Evolutionary conservation across 2,888 invertebrate species (phyloP).

Genomic region (Mesorhabditis sp.): DNA sequence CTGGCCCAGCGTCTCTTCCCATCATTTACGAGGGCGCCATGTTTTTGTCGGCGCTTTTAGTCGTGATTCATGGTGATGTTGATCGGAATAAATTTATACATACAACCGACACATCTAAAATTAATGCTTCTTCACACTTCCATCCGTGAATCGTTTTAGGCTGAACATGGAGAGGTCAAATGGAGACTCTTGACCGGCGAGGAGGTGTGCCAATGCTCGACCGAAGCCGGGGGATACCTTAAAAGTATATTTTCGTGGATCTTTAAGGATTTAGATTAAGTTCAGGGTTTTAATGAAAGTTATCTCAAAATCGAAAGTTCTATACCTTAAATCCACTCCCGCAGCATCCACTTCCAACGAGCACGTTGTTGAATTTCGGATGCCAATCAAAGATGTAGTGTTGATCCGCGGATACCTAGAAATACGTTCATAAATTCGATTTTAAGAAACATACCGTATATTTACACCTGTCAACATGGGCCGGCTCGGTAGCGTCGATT

Average conservation of each 20-base stretch:
- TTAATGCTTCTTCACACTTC: conserved; percentile 1
- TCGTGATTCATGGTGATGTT: too few species aligned
- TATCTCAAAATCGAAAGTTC: neutral
- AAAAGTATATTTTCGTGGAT: neutral
- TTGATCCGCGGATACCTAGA: conserved; percentile 32
- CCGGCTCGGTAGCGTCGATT: conserved; percentile 12
- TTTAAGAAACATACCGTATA: conserved; percentile 26
- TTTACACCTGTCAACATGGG: conserved; percentile 30
- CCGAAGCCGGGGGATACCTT: conserved; percentile 36
- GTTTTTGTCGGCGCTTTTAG: too few species aligned
- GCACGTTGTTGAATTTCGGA: conserved; percentile 34
- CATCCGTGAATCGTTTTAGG: conserved; percentile 7
- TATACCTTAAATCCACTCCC: conserved; percentile 54
- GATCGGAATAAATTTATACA: too few species aligned
- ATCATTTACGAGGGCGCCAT: too few species aligned
- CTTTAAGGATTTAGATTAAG: neutral
- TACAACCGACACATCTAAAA: too few species aligned
- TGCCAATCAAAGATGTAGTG: conserved; percentile 33
- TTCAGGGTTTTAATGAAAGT: neutral
- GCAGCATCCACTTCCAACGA: conserved; percentile 48
- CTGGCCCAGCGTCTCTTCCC: too few species aligned
- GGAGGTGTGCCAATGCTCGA: conserved; percentile 30
- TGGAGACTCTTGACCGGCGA: conserved; percentile 26
- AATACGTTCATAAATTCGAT: neutral
- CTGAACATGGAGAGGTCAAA: conserved; percentile 31